phyloP scores from a whole-genome alignment of 2,888 invertebrate genomes.

The Lobophora halterata region DNA sequence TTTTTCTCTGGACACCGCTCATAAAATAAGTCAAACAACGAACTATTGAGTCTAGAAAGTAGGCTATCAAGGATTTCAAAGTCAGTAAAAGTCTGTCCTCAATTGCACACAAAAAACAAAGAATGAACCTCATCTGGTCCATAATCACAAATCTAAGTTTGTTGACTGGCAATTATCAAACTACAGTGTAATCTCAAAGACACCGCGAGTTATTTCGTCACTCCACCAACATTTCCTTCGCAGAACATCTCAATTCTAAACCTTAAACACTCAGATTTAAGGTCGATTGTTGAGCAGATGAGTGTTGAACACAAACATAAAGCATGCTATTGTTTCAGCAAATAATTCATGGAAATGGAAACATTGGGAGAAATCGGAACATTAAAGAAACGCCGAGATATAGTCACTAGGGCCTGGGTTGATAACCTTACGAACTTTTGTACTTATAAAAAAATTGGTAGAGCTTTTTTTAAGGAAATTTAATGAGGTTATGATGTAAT shows the following conservation, averaged over 20 bases:
- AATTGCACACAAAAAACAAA: constrained; percentile 41
- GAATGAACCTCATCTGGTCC: constrained; percentile 41
- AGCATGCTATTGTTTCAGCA: constrained; percentile 75
- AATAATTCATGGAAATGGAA: constrained; percentile 76
- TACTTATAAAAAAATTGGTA: no score
- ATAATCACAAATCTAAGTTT: constrained; percentile 69
- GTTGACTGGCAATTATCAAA: constrained; percentile 71
- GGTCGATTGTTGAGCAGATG: constrained; percentile 20
- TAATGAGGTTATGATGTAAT: no score
- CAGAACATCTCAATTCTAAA: constrained; percentile 29
- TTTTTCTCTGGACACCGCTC: no score
- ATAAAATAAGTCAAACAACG: no score
- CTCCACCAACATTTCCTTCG: constrained; percentile 12
- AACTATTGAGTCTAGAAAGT: no score
- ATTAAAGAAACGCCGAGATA: constrained; percentile 54
- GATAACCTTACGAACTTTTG: constrained; percentile 44
- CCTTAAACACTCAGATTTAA: constrained; percentile 34
- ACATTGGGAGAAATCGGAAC: constrained; percentile 69
- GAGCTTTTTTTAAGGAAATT: no score
- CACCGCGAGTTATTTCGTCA: constrained; percentile 66
- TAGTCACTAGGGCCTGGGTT: constrained; percentile 47
- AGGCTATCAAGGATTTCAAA: no score
- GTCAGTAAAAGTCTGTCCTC: constrained; percentile 36
- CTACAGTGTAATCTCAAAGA: constrained; percentile 71
- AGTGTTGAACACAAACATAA: constrained; percentile 52